Evolutionary conservation across 2,113 vertebrate species (phyloP), one percentile per base, ranked within the genome.

Genomic region (Boulengerochromis microlepis): DNA sequence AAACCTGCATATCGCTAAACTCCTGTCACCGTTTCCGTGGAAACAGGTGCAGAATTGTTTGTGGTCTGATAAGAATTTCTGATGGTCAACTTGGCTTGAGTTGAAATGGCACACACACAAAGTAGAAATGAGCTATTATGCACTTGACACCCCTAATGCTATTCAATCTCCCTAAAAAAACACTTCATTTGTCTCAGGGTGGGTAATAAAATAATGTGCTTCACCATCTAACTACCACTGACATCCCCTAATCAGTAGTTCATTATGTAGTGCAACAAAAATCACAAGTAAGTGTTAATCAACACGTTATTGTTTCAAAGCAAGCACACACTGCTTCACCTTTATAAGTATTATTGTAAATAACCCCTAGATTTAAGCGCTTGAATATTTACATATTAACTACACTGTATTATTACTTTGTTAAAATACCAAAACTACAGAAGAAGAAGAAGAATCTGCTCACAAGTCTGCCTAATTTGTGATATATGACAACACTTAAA

Each of bases 11-110:
- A 82, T 80, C 45, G 10, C 57, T 54, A 50, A 88, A 87, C 86
- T 81, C 66, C 19, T 45, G 29, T 78, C 83, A 78, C 52, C 76
- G 85, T 93, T 93, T 86, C 89, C 81, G 13, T 90, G 88, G 90
- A 88, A 91, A 93, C 88, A 69, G 76, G 8, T 64, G 52, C 69
- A 87, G 82, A 86, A 78, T 54, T 81, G 40, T 38, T n/a, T 33
- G 66, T 78, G 29, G 38, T 47, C 82, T 69, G 74, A 89, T 40
- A 78, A 33, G 31, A 89, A 80, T 86, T 81, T 87, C 66, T 64
- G 81, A 78, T 5, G 2, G 31, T 82, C 50, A 86, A 4, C 53
- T 10, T 53, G 40, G 33, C 16, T 87, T 38, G 40, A 40, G 19
- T 74, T 57, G 42, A 54, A 83, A 61, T 50, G 29, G 7, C 22